Conservation (phyloP, 2,888 invertebrate genomes). For the Tillus elongatus region DNA sequence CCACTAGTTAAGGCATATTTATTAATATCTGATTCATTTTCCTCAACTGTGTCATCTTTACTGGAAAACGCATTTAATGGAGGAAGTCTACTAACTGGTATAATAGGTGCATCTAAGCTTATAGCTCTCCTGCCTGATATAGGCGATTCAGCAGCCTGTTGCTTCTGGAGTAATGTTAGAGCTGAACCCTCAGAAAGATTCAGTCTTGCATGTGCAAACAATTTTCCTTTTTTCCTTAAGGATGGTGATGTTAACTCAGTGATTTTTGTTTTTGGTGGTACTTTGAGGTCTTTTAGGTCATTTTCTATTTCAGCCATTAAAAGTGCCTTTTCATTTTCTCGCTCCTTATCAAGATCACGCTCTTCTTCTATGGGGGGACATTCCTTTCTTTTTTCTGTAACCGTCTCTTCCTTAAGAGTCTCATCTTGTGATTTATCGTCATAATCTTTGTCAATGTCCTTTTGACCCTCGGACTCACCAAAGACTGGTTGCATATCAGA, state of each 20-base stretch:
- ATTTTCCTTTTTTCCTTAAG: constrained; percentile 59
- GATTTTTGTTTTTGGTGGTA: constrained; percentile 46
- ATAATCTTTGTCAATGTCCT: constrained; percentile 33
- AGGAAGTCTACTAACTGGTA: constrained; percentile 68
- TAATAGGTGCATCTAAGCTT: constrained; percentile 76
- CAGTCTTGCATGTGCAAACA: constrained; percentile 70
- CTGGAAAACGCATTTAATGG: constrained; percentile 80
- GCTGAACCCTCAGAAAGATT: constrained; percentile 80
- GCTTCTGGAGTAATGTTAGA: constrained; percentile 62
- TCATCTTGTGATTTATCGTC: constrained; percentile 36
- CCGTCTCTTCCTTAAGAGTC: constrained; percentile 35
- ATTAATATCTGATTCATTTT: constrained; percentile 45
- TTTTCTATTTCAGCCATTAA: constrained; percentile 38
- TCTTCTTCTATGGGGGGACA: constrained; percentile 29
- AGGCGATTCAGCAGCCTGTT: constrained; percentile 68
- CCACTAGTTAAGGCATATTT: constrained; percentile 26
- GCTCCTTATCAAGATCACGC: constrained; percentile 29
- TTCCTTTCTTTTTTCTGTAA: constrained; percentile 46
- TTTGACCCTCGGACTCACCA: constrained; percentile 30
- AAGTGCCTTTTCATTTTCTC: constrained; percentile 34
- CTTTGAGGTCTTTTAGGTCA: constrained; percentile 37
- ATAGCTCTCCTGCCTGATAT: constrained; percentile 68
- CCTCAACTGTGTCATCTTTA: constrained; percentile 79
- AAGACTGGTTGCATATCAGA: constrained; percentile 44
- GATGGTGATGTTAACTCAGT: constrained; percentile 62